phyloP scores from a whole-genome alignment of 2,888 invertebrate genomes.

The Tenthredo mesomela region DNA sequence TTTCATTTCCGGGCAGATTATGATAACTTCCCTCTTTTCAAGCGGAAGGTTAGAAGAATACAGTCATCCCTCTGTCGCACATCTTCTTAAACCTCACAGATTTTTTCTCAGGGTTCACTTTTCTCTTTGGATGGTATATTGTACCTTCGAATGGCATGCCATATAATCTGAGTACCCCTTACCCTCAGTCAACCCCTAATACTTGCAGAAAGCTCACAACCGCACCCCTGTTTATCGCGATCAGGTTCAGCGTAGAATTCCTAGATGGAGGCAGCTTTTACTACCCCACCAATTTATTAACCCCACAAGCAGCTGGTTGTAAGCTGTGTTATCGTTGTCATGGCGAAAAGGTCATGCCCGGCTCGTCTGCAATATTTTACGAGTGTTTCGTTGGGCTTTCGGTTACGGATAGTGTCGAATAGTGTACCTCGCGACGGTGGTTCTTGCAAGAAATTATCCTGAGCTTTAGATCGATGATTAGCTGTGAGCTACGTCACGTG shows the following conservation, averaged over 20 bases:
- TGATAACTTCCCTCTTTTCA: too few relatives aligned
- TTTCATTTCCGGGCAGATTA: too few relatives aligned
- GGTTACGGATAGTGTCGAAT: background rate
- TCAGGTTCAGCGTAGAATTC: background rate
- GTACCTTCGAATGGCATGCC: background rate
- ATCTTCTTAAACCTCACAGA: background rate
- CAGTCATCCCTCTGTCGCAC: background rate
- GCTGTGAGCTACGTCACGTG: slow-evolving; percentile 35
- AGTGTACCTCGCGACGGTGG: background rate
- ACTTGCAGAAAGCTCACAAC: background rate
- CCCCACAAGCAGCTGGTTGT: slow-evolving; percentile 37
- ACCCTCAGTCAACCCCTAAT: background rate
- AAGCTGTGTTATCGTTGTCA: slow-evolving; percentile 51
- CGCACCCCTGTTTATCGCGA: slow-evolving; percentile 2
- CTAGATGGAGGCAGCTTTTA: slow-evolving; percentile 34
- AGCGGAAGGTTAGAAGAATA: too few relatives aligned
- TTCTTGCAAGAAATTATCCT: slow-evolving; percentile 9
- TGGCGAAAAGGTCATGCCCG: slow-evolving; percentile 50
- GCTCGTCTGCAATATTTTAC: slow-evolving; percentile 3
- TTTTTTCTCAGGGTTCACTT: background rate
- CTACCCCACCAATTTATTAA: slow-evolving; percentile 6
- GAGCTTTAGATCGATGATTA: slow-evolving; percentile 23
- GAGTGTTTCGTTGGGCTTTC: background rate
- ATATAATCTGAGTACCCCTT: background rate
- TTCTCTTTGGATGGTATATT: background rate